Conservation (phyloP, 2,113 vertebrate species). For the Phaethon lepturus region DNA sequence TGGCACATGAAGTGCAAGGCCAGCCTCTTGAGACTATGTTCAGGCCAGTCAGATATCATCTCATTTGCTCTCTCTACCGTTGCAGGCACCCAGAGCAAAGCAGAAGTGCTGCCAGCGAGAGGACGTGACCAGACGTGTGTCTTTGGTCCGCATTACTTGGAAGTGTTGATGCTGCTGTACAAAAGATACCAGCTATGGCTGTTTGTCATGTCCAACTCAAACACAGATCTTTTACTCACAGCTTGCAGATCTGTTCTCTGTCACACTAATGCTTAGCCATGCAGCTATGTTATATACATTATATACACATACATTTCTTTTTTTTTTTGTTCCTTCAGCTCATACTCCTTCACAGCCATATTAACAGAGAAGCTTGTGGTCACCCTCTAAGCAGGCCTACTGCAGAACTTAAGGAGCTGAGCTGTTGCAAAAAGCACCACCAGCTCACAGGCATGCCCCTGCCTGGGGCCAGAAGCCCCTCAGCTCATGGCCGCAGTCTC, state of each 20-base stretch:
- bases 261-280: no score
- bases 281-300: not conserved
- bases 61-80: not conserved
- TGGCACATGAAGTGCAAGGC: not conserved
- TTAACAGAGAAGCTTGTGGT: not conserved
- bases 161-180: not conserved
- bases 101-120: not conserved
- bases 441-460: not conserved
- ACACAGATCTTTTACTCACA: not conserved
- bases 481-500: not conserved
- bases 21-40: not conserved
- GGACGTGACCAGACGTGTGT: fast-evolving
- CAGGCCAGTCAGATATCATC: not conserved
- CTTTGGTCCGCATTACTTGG: not conserved
- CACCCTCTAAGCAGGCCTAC: not conserved
- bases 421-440: not conserved
- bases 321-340: not conserved
- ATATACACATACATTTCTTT: not conserved
- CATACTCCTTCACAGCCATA: not conserved
- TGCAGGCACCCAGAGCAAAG: not conserved
- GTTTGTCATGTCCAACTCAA: no score
- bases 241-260: not conserved
- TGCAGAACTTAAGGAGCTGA: no score
- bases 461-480: not conserved
- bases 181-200: not conserved